Evolutionary conservation across 1,140 invertebrate species (phyloP), one percentile per base, ranked within the genome.

Genomic region (Drosophila ficusphila): DNA sequence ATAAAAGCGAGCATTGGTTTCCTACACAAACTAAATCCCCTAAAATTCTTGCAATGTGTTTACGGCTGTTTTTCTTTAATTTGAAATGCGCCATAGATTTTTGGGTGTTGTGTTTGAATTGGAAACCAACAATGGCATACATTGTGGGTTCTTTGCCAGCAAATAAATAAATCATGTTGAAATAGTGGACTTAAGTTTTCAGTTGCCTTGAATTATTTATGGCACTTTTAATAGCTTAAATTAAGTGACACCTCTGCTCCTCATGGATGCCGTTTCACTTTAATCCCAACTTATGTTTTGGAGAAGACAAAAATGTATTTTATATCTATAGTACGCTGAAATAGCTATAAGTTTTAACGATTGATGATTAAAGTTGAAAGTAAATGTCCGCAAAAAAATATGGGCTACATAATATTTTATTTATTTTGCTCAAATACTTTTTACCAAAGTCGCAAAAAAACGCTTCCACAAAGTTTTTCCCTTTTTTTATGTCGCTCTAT

Each of bases 21-120:
- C 1, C 51, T 18, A 12, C 19, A 64, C 14, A 74, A 69, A 54
- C 49, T 34, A 49, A 78, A 56, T 74, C 31, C 39, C 62, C 41
- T 11, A 12, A 54, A 31, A 54, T 31, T 39, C 31, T 16, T 56
- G 2, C 60, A 25, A 54, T 51, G 62, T 69, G 41, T 69, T 68
- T 69, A 54, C 39, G 23, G 14, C 62, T 69, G 47, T 68, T 69
- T 68, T 56, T 56, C 39, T 47, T 69, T 53, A 53, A 69, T 69
- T 46, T 56, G 12, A 69, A 47, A 56, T 68, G 12, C 29, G 18
- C 5, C 3, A 16, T 27, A 29, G 31, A 44, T 56, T 36, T 42
- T 41, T 19, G 38, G 27, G 12, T 51, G 38, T 46, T 18, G 58
- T n/a, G 8, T 54, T 21, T 46, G 41, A 56, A 58, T 64, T 64